Evolutionary conservation across 1,140 invertebrate genomes (phyloP).

Genomic region (Drosophila punjabiensis): DNA sequence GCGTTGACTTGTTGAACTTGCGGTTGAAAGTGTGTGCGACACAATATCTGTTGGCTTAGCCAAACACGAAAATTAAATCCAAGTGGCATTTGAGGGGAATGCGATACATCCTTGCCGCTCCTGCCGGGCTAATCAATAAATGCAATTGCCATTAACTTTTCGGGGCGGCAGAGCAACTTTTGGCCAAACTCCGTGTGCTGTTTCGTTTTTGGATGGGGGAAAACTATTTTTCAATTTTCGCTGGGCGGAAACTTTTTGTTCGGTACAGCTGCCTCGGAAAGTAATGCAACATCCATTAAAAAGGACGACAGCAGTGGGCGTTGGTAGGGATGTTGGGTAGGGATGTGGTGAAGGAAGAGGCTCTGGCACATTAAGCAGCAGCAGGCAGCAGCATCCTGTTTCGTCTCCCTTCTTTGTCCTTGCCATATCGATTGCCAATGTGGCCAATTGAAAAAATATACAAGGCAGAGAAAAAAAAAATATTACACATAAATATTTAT

Average conservation of each 20-base stretch:
- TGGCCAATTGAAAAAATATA: conserved; percentile 66
- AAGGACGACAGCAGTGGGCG: conserved; percentile 39
- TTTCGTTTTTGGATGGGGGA: conserved; percentile 17
- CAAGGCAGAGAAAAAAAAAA: neutral
- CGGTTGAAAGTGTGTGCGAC: conserved; percentile 3
- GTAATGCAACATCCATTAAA: conserved; percentile 80
- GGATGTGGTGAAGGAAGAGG: conserved; percentile 9
- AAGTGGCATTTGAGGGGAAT: conserved; percentile 32
- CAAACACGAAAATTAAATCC: conserved; percentile 36
- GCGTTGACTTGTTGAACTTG: conserved; percentile 61
- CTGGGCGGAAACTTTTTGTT: conserved; percentile 53
- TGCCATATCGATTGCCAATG: conserved; percentile 73
- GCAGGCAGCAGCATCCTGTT: conserved; percentile 15
- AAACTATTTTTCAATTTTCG: conserved; percentile 81
- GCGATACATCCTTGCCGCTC: conserved; percentile 16
- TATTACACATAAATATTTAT: neutral
- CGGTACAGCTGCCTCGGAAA: conserved; percentile 48
- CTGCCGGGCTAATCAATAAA: conserved; percentile 66
- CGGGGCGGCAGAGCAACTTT: conserved; percentile 42
- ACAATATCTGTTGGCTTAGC: conserved; percentile 31
- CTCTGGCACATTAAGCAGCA: conserved; percentile 47
- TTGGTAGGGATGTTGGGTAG: neutral
- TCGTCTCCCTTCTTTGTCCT: neutral
- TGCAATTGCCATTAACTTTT: conserved; percentile 60
- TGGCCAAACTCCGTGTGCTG: conserved; percentile 21